Evolutionary conservation across 2,113 vertebrate species (phyloP).

Genomic region (Rostratula benghalensis): DNA sequence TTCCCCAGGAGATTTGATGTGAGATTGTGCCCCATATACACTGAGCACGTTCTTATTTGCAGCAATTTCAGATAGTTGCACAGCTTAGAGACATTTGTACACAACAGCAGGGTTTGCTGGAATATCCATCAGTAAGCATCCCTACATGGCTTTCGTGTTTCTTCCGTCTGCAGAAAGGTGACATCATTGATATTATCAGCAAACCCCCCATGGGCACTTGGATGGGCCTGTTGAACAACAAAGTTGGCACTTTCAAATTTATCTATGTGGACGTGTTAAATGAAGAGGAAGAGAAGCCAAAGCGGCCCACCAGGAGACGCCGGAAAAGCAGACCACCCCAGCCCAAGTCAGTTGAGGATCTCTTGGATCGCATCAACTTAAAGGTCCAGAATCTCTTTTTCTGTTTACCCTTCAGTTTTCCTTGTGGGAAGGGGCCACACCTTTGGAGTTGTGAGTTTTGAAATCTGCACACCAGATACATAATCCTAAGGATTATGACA

Average conservation of each 20-base stretch:
- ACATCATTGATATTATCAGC: slow-evolving; percentile 99
- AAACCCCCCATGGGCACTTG: slow-evolving; percentile 99
- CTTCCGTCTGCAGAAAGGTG: slow-evolving; percentile 83
- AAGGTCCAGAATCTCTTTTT: slow-evolving; percentile 76
- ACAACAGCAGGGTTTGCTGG: background rate
- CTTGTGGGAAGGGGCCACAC: background rate
- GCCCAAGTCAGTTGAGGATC: slow-evolving; percentile 94
- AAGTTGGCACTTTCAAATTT: slow-evolving; percentile 99
- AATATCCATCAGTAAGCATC: background rate
- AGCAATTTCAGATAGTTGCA: background rate
- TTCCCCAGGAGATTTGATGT: background rate
- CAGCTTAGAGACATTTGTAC: background rate
- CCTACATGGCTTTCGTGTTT: background rate
- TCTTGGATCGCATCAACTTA: slow-evolving; percentile 94
- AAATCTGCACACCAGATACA: background rate
- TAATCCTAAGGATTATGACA: background rate
- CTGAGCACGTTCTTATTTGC: background rate
- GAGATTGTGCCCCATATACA: background rate
- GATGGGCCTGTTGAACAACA: slow-evolving; percentile 98
- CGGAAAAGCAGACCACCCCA: slow-evolving; percentile 91
- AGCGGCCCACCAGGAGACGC: slow-evolving; percentile 86
- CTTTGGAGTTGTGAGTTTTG: background rate
- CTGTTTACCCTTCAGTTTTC: background rate
- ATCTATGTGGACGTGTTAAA: slow-evolving; percentile 96
- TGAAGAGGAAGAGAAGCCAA: slow-evolving; percentile 94